Conservation (phyloP, 2,888 invertebrate species). For the Melanostoma scalare region DNA sequence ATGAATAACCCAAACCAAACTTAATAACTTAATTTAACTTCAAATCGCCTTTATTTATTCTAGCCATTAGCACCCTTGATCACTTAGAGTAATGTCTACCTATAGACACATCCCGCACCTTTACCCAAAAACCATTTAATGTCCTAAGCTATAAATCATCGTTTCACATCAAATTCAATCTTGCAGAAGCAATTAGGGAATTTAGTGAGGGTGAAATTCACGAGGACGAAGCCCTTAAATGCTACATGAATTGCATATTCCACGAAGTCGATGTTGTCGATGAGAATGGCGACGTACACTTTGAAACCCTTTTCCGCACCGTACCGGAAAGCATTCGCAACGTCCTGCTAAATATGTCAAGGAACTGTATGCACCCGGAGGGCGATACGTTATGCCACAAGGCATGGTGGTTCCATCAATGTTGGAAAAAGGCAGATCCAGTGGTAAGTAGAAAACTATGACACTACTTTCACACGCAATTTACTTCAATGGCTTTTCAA, state of each 20-base stretch:
- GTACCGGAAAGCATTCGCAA: constrained; percentile 75
- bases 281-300: constrained; percentile 77
- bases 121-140: constrained; percentile 6
- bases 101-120: not conserved
- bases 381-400: constrained; percentile 77
- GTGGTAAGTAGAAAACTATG: constrained; percentile 73
- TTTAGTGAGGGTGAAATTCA: constrained; percentile 78
- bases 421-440: constrained; percentile 78
- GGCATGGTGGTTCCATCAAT: constrained; percentile 78
- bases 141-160: constrained; percentile 36
- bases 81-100: not conserved
- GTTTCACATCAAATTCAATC: constrained; percentile 31
- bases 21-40: constrained; percentile 30
- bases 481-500: constrained; percentile 44
- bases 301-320: constrained; percentile 75
- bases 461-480: constrained; percentile 35
- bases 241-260: constrained; percentile 78
- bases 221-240: constrained; percentile 77
- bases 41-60: constrained; percentile 4
- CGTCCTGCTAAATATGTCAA: constrained; percentile 75
- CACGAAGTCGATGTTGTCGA: constrained; percentile 76
- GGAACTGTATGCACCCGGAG: constrained; percentile 75
- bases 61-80: constrained; percentile 6
- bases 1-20: not conserved
- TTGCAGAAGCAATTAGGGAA: constrained; percentile 76